These are phyloP conservation scores for Polypedilum vanderplanki DNA, from an alignment of 1,140 invertebrate genomes.

Conservation along the genomic window DNA sequence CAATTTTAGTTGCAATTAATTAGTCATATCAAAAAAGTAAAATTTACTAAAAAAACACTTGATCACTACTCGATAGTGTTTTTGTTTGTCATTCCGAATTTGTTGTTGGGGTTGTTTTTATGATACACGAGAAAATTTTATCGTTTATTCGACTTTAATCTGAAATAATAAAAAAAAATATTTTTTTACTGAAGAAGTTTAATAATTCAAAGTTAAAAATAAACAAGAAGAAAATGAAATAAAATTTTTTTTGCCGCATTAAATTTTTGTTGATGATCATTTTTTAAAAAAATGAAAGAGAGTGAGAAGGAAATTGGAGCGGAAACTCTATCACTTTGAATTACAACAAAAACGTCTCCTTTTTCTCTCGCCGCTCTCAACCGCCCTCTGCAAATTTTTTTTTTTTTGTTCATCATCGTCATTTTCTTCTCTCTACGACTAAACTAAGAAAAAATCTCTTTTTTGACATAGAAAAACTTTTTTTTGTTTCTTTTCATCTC, in stretches of 20 bases:
- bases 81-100: not conserved
- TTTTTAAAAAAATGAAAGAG: conserved; percentile 32
- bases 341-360: not conserved
- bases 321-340: conserved; percentile 33
- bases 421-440: not conserved
- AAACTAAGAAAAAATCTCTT: not conserved
- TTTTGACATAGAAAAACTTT: not conserved
- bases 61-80: too few species aligned
- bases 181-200: not conserved
- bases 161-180: not conserved
- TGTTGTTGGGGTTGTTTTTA: conserved; percentile 28
- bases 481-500: not conserved
- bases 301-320: conserved; percentile 30
- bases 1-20: too few species aligned
- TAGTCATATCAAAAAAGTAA: too few species aligned
- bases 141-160: not conserved
- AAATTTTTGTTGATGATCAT: too few species aligned
- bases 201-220: conserved; percentile 24
- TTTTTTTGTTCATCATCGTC: too few species aligned
- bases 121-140: not conserved
- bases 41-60: too few species aligned
- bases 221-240: conserved; percentile 30
- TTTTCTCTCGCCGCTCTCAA: not conserved
- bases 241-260: not conserved
- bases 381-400: too few species aligned